Conservation (phyloP, 1,140 invertebrate genomes). For the Argopecten irradians region DNA sequence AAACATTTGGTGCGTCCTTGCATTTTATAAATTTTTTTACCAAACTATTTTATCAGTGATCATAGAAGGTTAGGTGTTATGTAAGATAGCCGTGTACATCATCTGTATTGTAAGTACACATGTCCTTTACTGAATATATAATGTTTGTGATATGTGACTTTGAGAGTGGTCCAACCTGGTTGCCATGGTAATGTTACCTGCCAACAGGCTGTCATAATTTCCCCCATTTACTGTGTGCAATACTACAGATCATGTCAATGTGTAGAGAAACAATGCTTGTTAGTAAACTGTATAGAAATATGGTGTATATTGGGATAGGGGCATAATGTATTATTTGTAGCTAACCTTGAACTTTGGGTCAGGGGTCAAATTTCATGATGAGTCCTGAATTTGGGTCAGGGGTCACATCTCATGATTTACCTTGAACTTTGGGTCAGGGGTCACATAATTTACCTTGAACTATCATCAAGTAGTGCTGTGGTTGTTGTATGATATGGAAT, state of each 20-base stretch:
- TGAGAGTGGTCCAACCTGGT: neutral
- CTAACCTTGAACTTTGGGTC: neutral
- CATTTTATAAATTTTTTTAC: neutral
- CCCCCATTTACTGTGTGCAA: neutral
- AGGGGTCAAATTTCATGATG: neutral
- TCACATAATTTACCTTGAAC: neutral
- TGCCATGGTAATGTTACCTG: neutral
- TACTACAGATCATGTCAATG: neutral
- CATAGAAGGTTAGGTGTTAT: neutral
- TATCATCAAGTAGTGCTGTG: constrained; percentile 8
- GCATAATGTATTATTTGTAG: neutral
- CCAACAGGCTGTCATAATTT: constrained; percentile 12
- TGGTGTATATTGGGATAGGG: neutral
- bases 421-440: neutral
- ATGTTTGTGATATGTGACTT: neutral
- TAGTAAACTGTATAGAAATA: neutral
- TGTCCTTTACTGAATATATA: neutral
- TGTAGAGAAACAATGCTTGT: neutral
- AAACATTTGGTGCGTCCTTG: neutral
- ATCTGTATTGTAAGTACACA: neutral
- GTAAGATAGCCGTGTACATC: neutral
- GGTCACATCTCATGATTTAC: too few relatives aligned
- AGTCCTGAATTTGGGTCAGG: too few relatives aligned
- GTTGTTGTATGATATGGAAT: neutral
- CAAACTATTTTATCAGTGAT: neutral